Conservation (phyloP, 2,888 invertebrate genomes). For the Tromatobia lineatoria region DNA sequence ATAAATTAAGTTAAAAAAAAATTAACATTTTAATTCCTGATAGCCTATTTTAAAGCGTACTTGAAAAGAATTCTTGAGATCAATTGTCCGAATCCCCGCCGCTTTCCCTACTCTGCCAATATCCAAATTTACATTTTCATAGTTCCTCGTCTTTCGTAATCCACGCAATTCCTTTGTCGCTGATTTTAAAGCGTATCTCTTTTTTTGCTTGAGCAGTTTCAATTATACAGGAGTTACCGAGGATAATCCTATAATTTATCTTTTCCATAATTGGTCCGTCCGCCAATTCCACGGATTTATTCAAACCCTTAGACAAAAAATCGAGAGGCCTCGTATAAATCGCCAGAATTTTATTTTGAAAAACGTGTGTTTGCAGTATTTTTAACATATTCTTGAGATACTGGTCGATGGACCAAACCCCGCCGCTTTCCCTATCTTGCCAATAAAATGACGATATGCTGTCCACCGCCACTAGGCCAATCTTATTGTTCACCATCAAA, state of each 20-base stretch:
- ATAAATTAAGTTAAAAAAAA: too few relatives aligned
- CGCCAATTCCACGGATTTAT: conserved; percentile 76
- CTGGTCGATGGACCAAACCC: conserved; percentile 84
- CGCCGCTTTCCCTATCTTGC: conserved; percentile 80
- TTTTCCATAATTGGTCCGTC: conserved; percentile 79
- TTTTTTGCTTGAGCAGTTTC: conserved; percentile 47
- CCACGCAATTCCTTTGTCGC: conserved; percentile 64
- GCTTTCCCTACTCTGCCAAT: background rate
- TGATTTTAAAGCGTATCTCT: conserved; percentile 63
- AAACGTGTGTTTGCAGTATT: conserved; percentile 85
- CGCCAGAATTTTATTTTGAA: conserved; percentile 86
- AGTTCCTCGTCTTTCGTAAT: background rate
- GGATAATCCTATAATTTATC: conserved; percentile 85
- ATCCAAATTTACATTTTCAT: background rate
- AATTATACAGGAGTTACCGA: conserved; percentile 70
- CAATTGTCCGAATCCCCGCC: background rate
- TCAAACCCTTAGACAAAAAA: conserved; percentile 84
- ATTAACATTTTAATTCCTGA: too few relatives aligned
- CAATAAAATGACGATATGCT: conserved; percentile 87
- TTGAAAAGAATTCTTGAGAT: too few relatives aligned
- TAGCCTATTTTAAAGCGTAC: too few relatives aligned
- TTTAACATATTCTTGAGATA: conserved; percentile 86
- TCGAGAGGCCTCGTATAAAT: conserved; percentile 87
- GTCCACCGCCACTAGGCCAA: conserved; percentile 86
- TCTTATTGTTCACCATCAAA: conserved; percentile 82